Evolutionary conservation across 2,888 invertebrate genomes (phyloP), one percentile per base, ranked within the genome.

Genomic region (Brenthis hecate): DNA sequence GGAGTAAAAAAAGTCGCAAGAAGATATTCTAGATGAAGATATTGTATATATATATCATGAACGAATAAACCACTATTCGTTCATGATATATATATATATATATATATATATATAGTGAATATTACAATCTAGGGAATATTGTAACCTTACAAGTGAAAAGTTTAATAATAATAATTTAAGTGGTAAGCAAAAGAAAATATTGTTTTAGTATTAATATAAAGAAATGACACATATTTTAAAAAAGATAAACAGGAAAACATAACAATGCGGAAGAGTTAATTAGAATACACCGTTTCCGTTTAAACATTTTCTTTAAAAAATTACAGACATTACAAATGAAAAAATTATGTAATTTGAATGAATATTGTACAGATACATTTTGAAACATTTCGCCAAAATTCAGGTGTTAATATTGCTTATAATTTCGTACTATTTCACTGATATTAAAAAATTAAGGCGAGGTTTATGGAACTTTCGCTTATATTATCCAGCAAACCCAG

Each of bases 51-150:
- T 19, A 19, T 19, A 19, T 19, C n/a, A n/a, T n/a, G n/a, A n/a
- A n/a, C n/a, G n/a, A n/a, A n/a, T n/a, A n/a, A n/a, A n/a, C n/a
- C n/a, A n/a, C n/a, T n/a, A n/a, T n/a, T n/a, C n/a, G n/a, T n/a
- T n/a, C n/a, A n/a, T n/a, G n/a, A 47, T 57, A 23, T 23, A 48
- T 58, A 58, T 47, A 43, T 58, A 58, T 47, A 48, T 23, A 48
- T 47, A 23, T 48, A 48, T 13, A 28, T 60, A 23, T 48, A 60
- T 48, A 23, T 58, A 48, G 48, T 60, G 32, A 32, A 58, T 47
- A 13, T 32, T 47, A 23, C 43, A 58, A 23, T 23, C 14, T 48
- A 58, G 23, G 23, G 28, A 48, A 58, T 58, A 58, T 6, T 58
- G 58, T 32, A 58, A 48, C 13, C 28, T 48, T 60, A 60, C 8